These are phyloP conservation scores for Collichthys lucidus DNA, from an alignment of 2,113 vertebrate genomes.

Conservation along the genomic window DNA sequence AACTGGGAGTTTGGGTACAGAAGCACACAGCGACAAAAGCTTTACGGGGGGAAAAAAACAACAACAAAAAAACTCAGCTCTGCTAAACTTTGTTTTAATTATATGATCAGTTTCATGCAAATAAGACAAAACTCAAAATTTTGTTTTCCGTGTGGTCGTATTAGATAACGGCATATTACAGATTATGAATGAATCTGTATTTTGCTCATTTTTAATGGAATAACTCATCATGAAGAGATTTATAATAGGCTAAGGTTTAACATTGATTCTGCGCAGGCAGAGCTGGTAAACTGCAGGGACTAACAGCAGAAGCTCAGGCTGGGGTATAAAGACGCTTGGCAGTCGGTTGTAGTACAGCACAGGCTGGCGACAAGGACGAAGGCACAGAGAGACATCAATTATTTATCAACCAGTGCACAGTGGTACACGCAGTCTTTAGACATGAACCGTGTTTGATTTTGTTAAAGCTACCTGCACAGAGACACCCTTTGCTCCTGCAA, in stretches of 20 bases:
- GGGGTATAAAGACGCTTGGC: neutral
- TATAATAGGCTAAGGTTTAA: neutral
- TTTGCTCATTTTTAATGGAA: neutral
- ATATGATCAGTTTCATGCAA: slow-evolving; percentile 1
- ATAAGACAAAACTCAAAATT: neutral
- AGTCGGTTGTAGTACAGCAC: neutral
- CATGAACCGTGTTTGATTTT: slow-evolving; percentile 6
- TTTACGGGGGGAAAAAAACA: too few relatives aligned
- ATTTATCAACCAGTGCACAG: slow-evolving; percentile 51
- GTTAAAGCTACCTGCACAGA: neutral
- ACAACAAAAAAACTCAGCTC: neutral
- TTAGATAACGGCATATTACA: neutral
- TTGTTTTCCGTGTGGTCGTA: neutral
- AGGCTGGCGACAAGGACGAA: neutral
- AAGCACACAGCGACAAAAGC: neutral
- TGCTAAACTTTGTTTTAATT: neutral
- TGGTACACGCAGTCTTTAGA: slow-evolving; percentile 29
- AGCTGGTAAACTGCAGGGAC: neutral
- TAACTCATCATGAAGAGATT: neutral
- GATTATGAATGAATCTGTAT: neutral
- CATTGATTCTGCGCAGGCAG: neutral
- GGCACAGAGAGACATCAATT: slow-evolving; percentile 37
- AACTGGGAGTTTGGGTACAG: slow-evolving; percentile 12
- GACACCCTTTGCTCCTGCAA: neutral
- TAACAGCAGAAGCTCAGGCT: neutral